phyloP scores from a whole-genome alignment of 2,888 invertebrate species.

The Tetragonula carbonaria region DNA sequence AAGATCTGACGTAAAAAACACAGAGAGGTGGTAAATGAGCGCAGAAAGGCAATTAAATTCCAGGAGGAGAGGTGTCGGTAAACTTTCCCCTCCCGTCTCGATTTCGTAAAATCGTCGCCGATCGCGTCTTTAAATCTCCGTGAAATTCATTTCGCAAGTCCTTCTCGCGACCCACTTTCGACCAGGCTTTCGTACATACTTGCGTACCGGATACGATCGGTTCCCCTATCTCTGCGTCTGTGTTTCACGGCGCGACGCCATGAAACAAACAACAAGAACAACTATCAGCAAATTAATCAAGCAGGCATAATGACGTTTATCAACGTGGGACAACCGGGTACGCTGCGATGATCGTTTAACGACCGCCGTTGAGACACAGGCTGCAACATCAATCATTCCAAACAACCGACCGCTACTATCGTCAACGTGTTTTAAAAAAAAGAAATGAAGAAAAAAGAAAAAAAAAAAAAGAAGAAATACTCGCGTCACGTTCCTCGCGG shows the following conservation, averaged over 20 bases:
- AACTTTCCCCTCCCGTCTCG: background rate
- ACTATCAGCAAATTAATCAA: constrained; percentile 47
- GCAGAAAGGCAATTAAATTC: background rate
- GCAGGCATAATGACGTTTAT: constrained; percentile 29
- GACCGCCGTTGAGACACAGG: constrained; percentile 17
- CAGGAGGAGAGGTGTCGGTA: background rate
- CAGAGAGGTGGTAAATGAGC: too few relatives aligned
- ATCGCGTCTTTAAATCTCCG: constrained; percentile 40
- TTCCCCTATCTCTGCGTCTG: constrained; percentile 1
- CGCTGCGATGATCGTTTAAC: constrained; percentile 31
- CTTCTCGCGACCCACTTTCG: constrained; percentile 27
- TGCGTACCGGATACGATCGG: constrained; percentile 6
- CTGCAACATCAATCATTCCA: constrained; percentile 7
- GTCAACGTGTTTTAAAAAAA: background rate
- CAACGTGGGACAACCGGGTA: constrained; percentile 9
- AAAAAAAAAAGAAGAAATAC: background rate
- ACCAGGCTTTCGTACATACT: background rate
- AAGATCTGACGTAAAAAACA: background rate
- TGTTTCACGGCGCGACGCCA: background rate
- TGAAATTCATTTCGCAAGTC: constrained; percentile 41
- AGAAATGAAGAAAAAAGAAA: background rate
- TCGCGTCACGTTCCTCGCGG: too few relatives aligned
- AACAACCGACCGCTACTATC: background rate
- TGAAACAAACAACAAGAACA: constrained; percentile 1
- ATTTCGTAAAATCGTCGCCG: constrained; percentile 19